Evolutionary conservation across 1,140 invertebrate species (phyloP), one percentile per base, ranked within the genome.

Genomic region (Solenopsis invicta): DNA sequence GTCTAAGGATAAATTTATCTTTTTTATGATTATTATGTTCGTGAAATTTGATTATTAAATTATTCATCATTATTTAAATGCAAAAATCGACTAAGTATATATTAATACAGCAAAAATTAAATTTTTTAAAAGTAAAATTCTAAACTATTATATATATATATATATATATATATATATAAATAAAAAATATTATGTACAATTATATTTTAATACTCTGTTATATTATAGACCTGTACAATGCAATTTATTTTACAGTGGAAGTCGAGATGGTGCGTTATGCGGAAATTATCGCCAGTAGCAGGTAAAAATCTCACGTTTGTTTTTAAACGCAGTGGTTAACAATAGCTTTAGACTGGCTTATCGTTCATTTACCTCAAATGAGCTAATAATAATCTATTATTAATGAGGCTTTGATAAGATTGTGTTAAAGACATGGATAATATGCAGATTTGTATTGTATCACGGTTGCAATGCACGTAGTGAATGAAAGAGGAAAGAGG

Each of bases 271-370:
- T 97, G 97, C 94, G 97, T 98, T 74, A 97, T 98, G 96, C 96
- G 97, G 93, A 98, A 98, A 94, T 96, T 98, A 90, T 98, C 97
- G 74, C 97, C 97, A 64, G 97, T 98, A 62, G 97, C 98, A 96
- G 97, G 97, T 98, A 96, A 97, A 97, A 90, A 18, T 89, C 52
- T 34, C 56, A 48, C 21, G 2, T 12, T 37, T 72, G 29, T 18
- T 24, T 74, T 56, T 48, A 21, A 37, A 74, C 29, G 16, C 61
- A 2, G 21, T 24, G 12, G 4, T 9, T 48, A 62, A 61, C 48
- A 45, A 56, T 29, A 72, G 16, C 13, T 1, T 56, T n/a, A 29
- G 29, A 64, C 21, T 45, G 52, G 61, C 41, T 74, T 74, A 4
- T 56, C 16, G 52, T 69, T 29, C 13, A 13, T 81, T 71, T 81